Evolutionary conservation across 2,797 vertebrate species (phyloP).

Genomic region (Xiphophorus birchmanni): DNA sequence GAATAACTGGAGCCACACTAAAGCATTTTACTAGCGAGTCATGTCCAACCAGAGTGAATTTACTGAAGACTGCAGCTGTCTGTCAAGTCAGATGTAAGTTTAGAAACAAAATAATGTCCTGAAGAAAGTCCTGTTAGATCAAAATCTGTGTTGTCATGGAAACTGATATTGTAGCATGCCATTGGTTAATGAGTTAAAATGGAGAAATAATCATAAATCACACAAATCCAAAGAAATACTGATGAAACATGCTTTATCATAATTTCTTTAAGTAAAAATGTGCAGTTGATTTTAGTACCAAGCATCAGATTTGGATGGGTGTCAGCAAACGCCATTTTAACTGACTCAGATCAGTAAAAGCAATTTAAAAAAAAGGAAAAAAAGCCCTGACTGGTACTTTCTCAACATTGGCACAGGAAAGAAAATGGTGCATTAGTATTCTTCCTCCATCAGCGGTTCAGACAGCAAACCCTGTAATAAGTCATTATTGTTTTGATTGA

Average conservation of each 20-base stretch:
- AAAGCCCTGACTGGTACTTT: not conserved
- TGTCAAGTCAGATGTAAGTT: not conserved
- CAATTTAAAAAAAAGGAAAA: not conserved
- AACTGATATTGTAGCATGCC: not conserved
- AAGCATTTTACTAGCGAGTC: not conserved
- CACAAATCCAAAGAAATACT: not conserved
- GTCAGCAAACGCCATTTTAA: too few species aligned
- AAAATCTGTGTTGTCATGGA: not conserved
- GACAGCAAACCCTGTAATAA: conserved; percentile 2
- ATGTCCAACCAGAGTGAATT: not conserved
- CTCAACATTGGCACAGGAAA: not conserved
- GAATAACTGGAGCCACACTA: not conserved
- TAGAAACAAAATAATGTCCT: not conserved
- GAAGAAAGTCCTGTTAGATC: not conserved
- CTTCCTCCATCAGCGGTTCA: conserved; percentile 3
- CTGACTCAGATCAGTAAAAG: not conserved
- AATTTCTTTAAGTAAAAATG: not conserved
- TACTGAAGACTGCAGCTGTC: not conserved
- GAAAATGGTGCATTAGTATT: not conserved
- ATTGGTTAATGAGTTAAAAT: not conserved
- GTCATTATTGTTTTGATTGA: conserved; percentile 50
- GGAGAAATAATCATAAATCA: not conserved
- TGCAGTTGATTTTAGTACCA: not conserved
- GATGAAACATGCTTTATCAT: not conserved
- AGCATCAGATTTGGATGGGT: not conserved